Percentiles rank a stretch among this genome's conserved stretches.
Evolutionary conservation across 2,797 vertebrate genomes (phyloP).

Genomic region (Falco peregrinus): DNA sequence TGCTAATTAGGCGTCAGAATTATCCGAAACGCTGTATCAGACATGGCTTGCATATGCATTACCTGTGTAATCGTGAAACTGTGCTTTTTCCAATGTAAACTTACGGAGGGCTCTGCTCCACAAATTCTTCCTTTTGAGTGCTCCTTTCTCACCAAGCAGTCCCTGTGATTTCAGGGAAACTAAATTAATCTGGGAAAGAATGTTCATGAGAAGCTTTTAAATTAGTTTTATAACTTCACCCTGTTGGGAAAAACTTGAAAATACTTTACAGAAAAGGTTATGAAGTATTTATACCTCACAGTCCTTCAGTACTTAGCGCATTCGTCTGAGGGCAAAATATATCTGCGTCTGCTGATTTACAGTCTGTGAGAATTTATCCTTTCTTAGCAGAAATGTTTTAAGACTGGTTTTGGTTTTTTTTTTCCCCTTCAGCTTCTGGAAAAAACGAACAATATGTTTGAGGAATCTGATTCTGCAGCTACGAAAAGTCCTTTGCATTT

Average conservation of each 20-base stretch:
- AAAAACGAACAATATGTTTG: constrained; percentile 82
- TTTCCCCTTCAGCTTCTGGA: constrained; percentile 86
- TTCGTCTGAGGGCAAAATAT: neutral
- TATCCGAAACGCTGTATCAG: neutral
- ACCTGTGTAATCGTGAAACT: neutral
- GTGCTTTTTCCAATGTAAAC: neutral
- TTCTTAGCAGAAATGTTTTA: neutral
- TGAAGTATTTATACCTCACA: neutral
- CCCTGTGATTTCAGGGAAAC: neutral
- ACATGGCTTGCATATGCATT: neutral
- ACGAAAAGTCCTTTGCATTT: constrained; percentile 93
- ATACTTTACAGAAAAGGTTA: neutral
- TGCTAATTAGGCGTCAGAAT: constrained; percentile 6
- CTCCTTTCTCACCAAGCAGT: neutral
- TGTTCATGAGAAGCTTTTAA: neutral
- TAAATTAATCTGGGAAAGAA: neutral
- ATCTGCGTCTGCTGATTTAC: neutral
- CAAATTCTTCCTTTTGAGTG: neutral
- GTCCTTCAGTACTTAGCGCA: neutral
- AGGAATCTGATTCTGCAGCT: constrained; percentile 80
- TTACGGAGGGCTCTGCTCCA: neutral
- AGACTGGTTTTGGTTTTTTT: neutral
- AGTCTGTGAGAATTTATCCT: neutral
- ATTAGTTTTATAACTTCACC: neutral
- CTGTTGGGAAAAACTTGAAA: neutral